Evolutionary conservation across 2,888 invertebrate genomes (phyloP), one percentile per base, ranked within the genome.

Genomic region (Polydrusus tereticollis): DNA sequence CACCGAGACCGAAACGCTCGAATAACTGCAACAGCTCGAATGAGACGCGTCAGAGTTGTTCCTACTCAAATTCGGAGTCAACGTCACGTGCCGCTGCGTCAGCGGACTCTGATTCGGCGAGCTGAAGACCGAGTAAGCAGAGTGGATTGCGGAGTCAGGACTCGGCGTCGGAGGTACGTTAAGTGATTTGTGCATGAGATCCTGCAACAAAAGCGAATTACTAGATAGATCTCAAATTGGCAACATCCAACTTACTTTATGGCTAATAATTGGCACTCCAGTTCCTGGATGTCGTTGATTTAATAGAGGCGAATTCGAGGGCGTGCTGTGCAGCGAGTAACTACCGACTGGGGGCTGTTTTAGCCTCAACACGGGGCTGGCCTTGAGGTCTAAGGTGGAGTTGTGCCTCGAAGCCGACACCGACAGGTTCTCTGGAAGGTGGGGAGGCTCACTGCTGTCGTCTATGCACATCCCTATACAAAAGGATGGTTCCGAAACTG

Each of bases 31-130:
- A 82, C 95, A 95, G 77, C 95, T 94, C 79, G 95, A 95, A 84
- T 94, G 93, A 72, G 95, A 95, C 1, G 96, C 95, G 83, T 96
- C 96, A 80, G 94, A 95, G 87, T 96, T 96, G 87, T 95, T 96
- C 72, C 96, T 90, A 65, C 94, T 94, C 73, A 96, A 86, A 10
- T 94, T 94, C 41, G 95, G 95, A 63, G 94, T 94, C 80, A 94
- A 90, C 62, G 90, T 90, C 72, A 92, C 89, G 85, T 95, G 96
- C 0, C 96, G 89, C 26, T 94, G 93, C 41, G 95, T 94, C 62
- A 95, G 89, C 0, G 95, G 96, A 79, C 94, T 94, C 78, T 95
- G 95, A 63, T 94, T 94, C 4, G 96, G 95, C 78, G 95, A 95
- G 85, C 92, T 91, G 86, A 92, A 92, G 12, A 92, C 92, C 79